phyloP scores from a whole-genome alignment of 1,140 invertebrate species.

The Orchestia grillus region DNA sequence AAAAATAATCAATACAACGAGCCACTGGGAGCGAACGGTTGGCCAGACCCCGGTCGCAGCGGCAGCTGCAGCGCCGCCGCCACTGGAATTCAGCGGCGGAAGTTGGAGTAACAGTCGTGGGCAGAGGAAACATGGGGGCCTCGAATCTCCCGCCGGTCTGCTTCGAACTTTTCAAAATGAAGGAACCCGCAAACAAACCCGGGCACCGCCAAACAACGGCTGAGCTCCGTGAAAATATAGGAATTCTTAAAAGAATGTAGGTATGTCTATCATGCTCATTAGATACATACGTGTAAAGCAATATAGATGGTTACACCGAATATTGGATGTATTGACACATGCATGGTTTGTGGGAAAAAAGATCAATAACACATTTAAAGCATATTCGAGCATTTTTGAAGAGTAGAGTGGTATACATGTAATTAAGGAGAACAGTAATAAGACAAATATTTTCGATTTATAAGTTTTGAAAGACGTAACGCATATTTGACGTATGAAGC shows the following conservation, averaged over 20 bases:
- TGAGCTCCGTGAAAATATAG: not conserved
- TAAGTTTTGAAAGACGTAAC: no score
- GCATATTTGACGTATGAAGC: no score
- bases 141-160: not conserved
- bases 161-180: not conserved
- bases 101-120: not conserved
- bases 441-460: no score
- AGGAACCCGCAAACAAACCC: not conserved
- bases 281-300: not conserved
- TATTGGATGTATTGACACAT: no score
- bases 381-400: no score
- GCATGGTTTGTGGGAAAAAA: no score
- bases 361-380: no score
- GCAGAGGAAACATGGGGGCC: not conserved
- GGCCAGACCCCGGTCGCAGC: not conserved
- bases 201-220: not conserved
- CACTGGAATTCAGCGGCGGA: not conserved
- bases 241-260: not conserved
- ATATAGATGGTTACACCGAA: not conserved
- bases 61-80: not conserved
- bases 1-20: slow-evolving; percentile 48
- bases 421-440: no score
- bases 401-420: no score
- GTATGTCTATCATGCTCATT: not conserved
- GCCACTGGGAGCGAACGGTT: not conserved